Percentiles rank a stretch among this genome's conserved stretches.
Conservation (phyloP, 2,888 invertebrate genomes). For the Morpho deidamia region DNA sequence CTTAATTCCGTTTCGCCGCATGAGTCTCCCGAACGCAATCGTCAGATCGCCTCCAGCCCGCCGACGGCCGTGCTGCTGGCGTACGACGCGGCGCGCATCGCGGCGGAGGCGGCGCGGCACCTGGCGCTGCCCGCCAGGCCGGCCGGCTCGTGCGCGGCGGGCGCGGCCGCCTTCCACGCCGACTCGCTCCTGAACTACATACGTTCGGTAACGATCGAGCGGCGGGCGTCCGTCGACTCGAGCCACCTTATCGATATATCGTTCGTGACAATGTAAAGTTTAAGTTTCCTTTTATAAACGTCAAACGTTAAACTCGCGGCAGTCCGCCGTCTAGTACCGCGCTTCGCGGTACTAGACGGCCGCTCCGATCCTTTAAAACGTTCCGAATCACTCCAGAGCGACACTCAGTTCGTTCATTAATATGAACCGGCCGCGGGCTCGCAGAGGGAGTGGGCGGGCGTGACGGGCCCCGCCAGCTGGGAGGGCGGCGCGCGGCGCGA, state of each 20-base stretch:
- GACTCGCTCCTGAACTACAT: constrained; percentile 64
- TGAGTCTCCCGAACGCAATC: no score
- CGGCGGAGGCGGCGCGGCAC: constrained; percentile 30
- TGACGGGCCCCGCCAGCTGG: constrained; percentile 34
- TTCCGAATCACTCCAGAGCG: no score
- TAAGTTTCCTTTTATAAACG: background rate
- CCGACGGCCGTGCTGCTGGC: constrained; percentile 39
- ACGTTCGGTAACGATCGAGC: constrained; percentile 42
- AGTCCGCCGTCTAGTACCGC: no score
- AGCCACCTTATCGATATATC: background rate
- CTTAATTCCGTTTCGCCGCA: background rate
- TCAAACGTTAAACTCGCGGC: no score
- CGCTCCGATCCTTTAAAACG: no score
- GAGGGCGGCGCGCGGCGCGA: constrained; percentile 43
- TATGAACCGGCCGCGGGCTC: no score
- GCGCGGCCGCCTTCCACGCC: constrained; percentile 55
- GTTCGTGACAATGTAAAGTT: background rate
- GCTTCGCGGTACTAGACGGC: no score
- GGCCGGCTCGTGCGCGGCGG: constrained; percentile 40
- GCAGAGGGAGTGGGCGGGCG: constrained; percentile 12
- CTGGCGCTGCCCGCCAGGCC: constrained; percentile 34
- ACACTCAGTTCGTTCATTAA: no score
- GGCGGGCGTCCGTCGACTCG: background rate
- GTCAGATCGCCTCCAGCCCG: constrained; percentile 17
- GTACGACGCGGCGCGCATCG: constrained; percentile 39